These are phyloP conservation scores for Sinocyclocheilus anshuiensis DNA, from an alignment of 2,113 vertebrate genomes.

Conservation along the genomic window DNA sequence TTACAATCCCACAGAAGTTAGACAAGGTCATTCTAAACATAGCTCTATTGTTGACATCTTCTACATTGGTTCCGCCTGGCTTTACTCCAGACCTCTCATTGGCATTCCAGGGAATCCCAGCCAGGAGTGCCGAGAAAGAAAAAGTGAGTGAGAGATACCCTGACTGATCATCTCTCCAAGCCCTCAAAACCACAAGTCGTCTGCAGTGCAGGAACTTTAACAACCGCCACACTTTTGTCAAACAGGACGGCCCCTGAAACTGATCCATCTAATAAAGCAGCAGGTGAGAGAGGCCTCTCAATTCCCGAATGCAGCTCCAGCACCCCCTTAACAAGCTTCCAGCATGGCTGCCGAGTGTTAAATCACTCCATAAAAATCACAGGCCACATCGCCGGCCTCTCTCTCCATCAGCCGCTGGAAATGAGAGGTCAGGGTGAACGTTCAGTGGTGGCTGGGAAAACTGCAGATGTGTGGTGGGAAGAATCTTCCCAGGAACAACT, in stretches of 20 bases:
- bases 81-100: slow-evolving; percentile 47
- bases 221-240: slow-evolving; percentile 16
- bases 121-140: slow-evolving; percentile 13
- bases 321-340: slow-evolving; percentile 48
- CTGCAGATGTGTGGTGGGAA: slow-evolving; percentile 29
- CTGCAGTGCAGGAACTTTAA: slow-evolving; percentile 31
- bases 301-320: slow-evolving; percentile 13
- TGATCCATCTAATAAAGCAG: slow-evolving; percentile 50
- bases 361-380: slow-evolving; percentile 50
- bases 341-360: slow-evolving; percentile 40
- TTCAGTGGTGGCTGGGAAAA: slow-evolving; percentile 22
- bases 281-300: slow-evolving; percentile 36
- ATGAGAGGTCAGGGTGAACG: slow-evolving; percentile 7
- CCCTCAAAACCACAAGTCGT: slow-evolving; percentile 18
- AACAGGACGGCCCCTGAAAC: slow-evolving; percentile 41
- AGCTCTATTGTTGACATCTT: slow-evolving; percentile 43
- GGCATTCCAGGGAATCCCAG: slow-evolving; percentile 46
- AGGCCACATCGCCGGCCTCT: slow-evolving; percentile 35
- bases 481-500: neutral
- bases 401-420: neutral
- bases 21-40: slow-evolving; percentile 46
- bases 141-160: slow-evolving; percentile 43
- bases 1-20: slow-evolving; percentile 39
- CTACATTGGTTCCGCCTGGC: slow-evolving; percentile 43
- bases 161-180: slow-evolving; percentile 41